Evolutionary conservation across 2,113 vertebrate species (phyloP).

Genomic region (Bos taurus): DNA sequence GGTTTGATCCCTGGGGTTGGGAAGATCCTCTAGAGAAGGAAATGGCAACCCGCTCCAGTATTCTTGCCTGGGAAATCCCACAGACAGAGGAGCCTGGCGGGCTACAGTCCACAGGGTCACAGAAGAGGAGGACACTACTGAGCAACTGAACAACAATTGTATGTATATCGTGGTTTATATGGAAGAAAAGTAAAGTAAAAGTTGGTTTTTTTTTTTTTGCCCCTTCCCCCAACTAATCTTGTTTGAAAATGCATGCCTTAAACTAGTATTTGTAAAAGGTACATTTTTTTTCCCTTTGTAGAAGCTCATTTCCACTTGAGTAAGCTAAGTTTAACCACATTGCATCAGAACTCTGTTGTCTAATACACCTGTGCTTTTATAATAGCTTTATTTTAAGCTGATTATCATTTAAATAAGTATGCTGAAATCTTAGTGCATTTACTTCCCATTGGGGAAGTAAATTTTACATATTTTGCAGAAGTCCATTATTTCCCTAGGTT

Average conservation of each 20-base stretch:
- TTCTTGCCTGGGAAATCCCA: not conserved
- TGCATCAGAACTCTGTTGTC: slow-evolving; percentile 46
- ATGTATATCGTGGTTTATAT: not conserved
- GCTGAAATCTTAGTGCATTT: not conserved
- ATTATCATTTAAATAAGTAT: slow-evolving; percentile 63
- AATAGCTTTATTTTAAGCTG: slow-evolving; percentile 46
- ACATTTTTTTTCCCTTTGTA: not conserved
- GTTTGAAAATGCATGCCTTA: not conserved
- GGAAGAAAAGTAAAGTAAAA: not conserved
- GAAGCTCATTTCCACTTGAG: slow-evolving; percentile 5
- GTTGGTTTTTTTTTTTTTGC: not conserved
- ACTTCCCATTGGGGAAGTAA: not conserved
- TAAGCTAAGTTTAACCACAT: slow-evolving; percentile 35
- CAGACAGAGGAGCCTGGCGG: not conserved
- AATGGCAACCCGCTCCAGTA: not conserved
- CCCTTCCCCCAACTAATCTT: not conserved
- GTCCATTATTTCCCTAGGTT: not conserved
- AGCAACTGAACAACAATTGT: not conserved
- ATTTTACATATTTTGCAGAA: slow-evolving; percentile 6
- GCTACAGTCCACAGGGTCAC: not conserved
- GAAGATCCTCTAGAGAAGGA: not conserved
- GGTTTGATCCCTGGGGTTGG: not conserved
- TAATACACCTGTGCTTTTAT: slow-evolving; percentile 57
- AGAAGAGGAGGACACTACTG: not conserved
- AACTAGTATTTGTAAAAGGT: not conserved